A percentile compares a stretch with the other conserved stretches of the same genome.
phyloP scores from a whole-genome alignment of 2,888 invertebrate genomes.

The Agrochola circellaris region DNA sequence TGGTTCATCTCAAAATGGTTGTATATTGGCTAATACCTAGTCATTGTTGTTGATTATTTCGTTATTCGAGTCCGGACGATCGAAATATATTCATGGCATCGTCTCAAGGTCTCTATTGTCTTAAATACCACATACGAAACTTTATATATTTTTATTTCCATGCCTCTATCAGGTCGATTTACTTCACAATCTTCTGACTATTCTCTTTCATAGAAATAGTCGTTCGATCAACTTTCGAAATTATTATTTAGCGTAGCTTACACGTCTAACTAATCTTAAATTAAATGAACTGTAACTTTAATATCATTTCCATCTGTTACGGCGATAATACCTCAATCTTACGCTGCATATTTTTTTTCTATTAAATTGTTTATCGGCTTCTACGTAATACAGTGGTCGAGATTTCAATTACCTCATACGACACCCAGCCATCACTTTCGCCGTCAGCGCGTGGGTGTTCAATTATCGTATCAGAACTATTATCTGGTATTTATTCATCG shows the following conservation, averaged over 20 bases:
- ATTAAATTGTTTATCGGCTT: constrained; percentile 56
- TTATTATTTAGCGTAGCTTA: constrained; percentile 32
- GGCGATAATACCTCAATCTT: constrained; percentile 50
- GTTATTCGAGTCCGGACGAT: constrained; percentile 70
- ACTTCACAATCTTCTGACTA: constrained; percentile 50
- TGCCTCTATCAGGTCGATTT: constrained; percentile 67
- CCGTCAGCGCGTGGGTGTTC: constrained; percentile 78
- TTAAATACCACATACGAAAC: constrained; percentile 79
- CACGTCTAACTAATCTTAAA: constrained; percentile 38
- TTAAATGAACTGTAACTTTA: constrained; percentile 39
- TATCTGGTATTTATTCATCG: constrained; percentile 70
- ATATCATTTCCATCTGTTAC: constrained; percentile 50
- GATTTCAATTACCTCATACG: constrained; percentile 77
- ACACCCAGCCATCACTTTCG: constrained; percentile 81
- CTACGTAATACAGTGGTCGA: constrained; percentile 78
- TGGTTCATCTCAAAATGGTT: constrained; percentile 69
- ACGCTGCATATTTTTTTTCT: constrained; percentile 39
- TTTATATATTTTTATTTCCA: constrained; percentile 74
- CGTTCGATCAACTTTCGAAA: constrained; percentile 53
- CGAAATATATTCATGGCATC: constrained; percentile 76
- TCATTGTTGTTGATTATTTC: constrained; percentile 69
- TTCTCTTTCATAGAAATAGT: constrained; percentile 21
- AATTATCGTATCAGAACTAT: constrained; percentile 75
- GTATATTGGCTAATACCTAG: constrained; percentile 74
- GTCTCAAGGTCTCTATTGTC: constrained; percentile 81